Base-by-base conservation (phyloP, 2,888 invertebrate species). In the Microplitis manilae region DNA sequence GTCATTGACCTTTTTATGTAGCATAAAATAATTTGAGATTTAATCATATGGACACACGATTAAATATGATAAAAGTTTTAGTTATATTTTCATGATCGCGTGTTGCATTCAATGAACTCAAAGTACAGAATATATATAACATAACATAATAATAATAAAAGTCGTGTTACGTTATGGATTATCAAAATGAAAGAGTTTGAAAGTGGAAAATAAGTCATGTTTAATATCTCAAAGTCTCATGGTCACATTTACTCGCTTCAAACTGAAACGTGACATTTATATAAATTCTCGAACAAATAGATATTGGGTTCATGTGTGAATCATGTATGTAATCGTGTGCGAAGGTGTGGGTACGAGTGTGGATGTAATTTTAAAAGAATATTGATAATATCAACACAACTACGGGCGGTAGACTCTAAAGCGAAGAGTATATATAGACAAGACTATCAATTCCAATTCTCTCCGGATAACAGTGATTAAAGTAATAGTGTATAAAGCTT, bases 91-190 rank as follows among this genome's bases (percentile, higher is more conserved):
- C 13, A 50, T 8, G 50, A 62, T 62, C 62, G 62, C 62, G 62
- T 62, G 62, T n/a, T 62, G 62, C 62, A 62, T 62, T 62, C 62
- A 62, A 62, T 62, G 62, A 62, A 62, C 62, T 62, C 15, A n/a
- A n/a, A 20, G 62, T 50, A 50, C 13, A 50, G 50, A 50, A 50
- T 50, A 50, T 50, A 50, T 13, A 50, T 50, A 50, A 50, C 50
- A 50, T 50, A 50, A 50, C 50, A 50, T 50, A 62, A 62, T 17
- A 62, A 62, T 62, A 62, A 20, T 62, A 62, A 62, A 17, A 15
- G 15, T 20, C 15, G n/a, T 15, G 20, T 20, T 15, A 62, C 17
- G 62, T 17, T 62, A 20, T 17, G 20, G 15, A 17, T 62, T 62
- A 62, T 62, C n/a, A 20, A 20, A 20, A 62, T 62, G 20, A 62